Base-by-base conservation (phyloP, 2,888 invertebrate species). In the Frankliniella intonsa region DNA sequence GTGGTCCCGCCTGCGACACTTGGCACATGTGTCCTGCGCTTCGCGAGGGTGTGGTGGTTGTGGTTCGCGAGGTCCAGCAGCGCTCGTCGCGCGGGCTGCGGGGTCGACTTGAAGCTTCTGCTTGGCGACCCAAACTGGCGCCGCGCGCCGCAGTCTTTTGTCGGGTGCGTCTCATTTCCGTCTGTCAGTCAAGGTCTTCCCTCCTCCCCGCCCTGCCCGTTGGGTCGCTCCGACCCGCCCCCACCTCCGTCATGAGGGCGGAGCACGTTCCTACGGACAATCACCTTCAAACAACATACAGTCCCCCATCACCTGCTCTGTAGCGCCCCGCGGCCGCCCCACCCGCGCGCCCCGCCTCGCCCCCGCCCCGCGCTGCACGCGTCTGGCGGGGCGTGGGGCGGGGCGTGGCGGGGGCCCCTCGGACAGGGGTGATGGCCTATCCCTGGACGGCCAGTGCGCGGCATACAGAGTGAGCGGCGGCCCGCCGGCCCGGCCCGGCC, bases 261-360 rank as follows among this genome's bases (percentile, higher is more conserved):
- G 1, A 25, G 69, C 69, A 76, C 69, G 69, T 76, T 25, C 22
- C 22, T 12, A 9, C 69, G 69, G 69, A 76, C 69, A 76, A 25
- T 76, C 25, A 25, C 69, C 69, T 25, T 76, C 22, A 25, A 76
- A 76, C 69, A 76, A 76, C 69, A 76, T 25, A 12, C 22, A 9
- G 69, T n/a, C 14, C 55, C 55, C n/a, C 69, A 22, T 76, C 69
- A 76, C 69, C 69, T 76, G 69, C 69, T 19, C 55, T 76, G 69
- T 22, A 22, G 69, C 69, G 25, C 11, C 69, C 25, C 69, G 14
- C 55, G 55, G 55, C 69, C 69, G 69, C 69, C 69, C 69, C 69
- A n/a, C 19, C 65, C 65, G 51, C 65, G 65, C 65, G n/a, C 69
- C 69, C 69, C n/a, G 69, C 69, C 69, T 3, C 69, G n/a, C 7